Percentiles rank a stretch among this genome's conserved stretches.
phyloP scores from a whole-genome alignment of 2,888 invertebrate species.

The Aspidiotus destructor region DNA sequence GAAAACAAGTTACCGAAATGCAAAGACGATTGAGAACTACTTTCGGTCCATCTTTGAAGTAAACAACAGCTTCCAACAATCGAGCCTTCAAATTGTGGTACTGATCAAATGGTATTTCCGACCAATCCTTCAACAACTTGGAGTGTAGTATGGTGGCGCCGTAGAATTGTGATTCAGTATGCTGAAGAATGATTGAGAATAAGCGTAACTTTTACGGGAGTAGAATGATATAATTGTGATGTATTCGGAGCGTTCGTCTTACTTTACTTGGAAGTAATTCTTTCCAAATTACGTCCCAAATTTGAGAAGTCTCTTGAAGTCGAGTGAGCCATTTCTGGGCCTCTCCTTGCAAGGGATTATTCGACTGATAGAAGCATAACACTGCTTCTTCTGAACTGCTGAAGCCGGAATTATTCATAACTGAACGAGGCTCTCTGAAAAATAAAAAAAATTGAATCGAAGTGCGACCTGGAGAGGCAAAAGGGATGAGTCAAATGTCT shows the following conservation, averaged over 20 bases:
- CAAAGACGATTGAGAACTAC: slow-evolving; percentile 77
- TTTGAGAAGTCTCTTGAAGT: slow-evolving; percentile 74
- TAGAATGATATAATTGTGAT: neutral
- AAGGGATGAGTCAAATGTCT: too few relatives aligned
- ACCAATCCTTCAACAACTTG: slow-evolving; percentile 79
- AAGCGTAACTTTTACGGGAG: slow-evolving; percentile 6
- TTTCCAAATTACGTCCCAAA: slow-evolving; percentile 90
- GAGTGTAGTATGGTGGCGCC: slow-evolving; percentile 82
- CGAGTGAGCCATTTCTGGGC: slow-evolving; percentile 49
- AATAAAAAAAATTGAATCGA: too few relatives aligned
- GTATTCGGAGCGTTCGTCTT: slow-evolving; percentile 35
- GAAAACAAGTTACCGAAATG: slow-evolving; percentile 60
- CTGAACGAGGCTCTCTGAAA: too few relatives aligned
- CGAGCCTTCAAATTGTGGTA: slow-evolving; percentile 66
- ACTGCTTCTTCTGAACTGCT: slow-evolving; percentile 25
- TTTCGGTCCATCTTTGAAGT: slow-evolving; percentile 70
- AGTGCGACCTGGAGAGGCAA: too few relatives aligned
- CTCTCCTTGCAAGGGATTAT: slow-evolving; percentile 22
- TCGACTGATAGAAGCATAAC: slow-evolving; percentile 29
- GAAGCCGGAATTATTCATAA: slow-evolving; percentile 20
- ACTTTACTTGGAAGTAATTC: slow-evolving; percentile 73
- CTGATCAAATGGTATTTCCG: slow-evolving; percentile 69
- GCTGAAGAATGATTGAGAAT: slow-evolving; percentile 47
- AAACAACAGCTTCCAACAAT: slow-evolving; percentile 64
- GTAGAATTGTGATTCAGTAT: slow-evolving; percentile 84